Evolutionary conservation across 1,140 invertebrate species (phyloP).

Genomic region (Choristoneura fumiferana): DNA sequence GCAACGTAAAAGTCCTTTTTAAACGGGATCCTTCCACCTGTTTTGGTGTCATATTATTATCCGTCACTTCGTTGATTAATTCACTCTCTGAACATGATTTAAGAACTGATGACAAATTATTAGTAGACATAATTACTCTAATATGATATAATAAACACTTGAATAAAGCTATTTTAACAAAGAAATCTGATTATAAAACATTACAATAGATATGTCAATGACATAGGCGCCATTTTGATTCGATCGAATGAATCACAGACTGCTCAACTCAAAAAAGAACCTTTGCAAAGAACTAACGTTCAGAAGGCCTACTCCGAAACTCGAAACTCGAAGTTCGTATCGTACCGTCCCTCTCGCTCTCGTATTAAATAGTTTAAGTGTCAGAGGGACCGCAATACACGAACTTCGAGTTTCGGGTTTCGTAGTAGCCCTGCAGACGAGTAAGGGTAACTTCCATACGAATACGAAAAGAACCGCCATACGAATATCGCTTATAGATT

Average conservation of each 20-base stretch:
- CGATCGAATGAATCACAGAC: neutral
- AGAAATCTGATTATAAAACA: conserved; percentile 67
- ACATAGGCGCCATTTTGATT: conserved; percentile 66
- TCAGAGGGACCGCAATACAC: no score
- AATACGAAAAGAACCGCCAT: no score
- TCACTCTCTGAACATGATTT: conserved; percentile 77
- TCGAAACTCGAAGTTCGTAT: no score
- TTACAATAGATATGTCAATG: conserved; percentile 61
- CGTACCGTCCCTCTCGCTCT: no score
- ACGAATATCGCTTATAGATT: no score
- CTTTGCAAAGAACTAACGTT: no score
- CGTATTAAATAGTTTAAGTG: no score
- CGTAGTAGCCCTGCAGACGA: no score
- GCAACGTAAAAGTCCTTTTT: conserved; percentile 77
- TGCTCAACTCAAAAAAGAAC: no score
- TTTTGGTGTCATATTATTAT: conserved; percentile 74
- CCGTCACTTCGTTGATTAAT: conserved; percentile 71
- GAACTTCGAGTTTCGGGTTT: no score
- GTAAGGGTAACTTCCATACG: no score
- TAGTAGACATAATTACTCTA: conserved; percentile 62
- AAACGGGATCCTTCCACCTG: conserved; percentile 75
- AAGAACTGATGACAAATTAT: conserved; percentile 71
- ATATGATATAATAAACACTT: conserved; percentile 36
- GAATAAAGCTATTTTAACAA: conserved; percentile 44
- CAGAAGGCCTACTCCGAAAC: no score